phyloP scores from a whole-genome alignment of 2,888 invertebrate genomes.

The Rhimphoctona megacephalus region DNA sequence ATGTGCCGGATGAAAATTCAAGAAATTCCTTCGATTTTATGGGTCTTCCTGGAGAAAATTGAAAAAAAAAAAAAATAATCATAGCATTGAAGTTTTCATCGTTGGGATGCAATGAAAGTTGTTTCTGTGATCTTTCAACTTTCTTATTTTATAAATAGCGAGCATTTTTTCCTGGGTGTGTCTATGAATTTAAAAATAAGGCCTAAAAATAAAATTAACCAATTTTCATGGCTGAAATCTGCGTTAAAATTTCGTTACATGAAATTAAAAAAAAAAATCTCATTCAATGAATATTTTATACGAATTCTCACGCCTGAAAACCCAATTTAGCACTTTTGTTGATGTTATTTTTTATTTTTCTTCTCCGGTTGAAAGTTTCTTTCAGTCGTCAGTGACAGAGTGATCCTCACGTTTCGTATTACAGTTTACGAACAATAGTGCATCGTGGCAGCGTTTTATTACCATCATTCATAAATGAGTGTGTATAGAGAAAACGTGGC shows the following conservation, averaged over 20 bases:
- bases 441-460: slow-evolving; percentile 39
- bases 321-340: neutral
- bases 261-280: neutral
- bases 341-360: neutral
- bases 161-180: neutral
- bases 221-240: neutral
- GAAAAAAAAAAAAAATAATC: neutral
- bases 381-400: neutral
- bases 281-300: neutral
- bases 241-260: neutral
- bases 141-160: neutral
- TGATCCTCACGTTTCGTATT: slow-evolving; percentile 33
- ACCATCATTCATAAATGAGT: slow-evolving; percentile 33
- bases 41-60: neutral
- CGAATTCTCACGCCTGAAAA: neutral
- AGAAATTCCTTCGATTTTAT: neutral
- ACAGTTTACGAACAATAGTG: slow-evolving; percentile 32
- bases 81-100: neutral
- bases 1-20: neutral
- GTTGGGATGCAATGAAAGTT: neutral
- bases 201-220: neutral
- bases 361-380: neutral
- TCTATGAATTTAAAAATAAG: neutral
- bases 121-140: neutral
- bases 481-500: slow-evolving; percentile 8